Conservation (phyloP, 2,113 vertebrate genomes). For the Mormoops blainvillei region DNA sequence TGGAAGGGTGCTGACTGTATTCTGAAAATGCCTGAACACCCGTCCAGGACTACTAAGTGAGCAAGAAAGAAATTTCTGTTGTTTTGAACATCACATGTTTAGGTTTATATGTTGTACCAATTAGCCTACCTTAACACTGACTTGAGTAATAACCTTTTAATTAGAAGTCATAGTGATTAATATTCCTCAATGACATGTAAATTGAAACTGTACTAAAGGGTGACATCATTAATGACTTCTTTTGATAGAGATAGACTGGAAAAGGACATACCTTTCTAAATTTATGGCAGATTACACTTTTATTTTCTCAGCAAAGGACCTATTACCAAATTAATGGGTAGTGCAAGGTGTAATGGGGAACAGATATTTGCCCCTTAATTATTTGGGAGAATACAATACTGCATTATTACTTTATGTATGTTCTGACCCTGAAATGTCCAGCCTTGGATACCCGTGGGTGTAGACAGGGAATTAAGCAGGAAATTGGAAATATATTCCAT, state of each 20-base stretch:
- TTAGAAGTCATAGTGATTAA: neutral
- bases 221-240: constrained; percentile 1
- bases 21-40: neutral
- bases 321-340: constrained; percentile 41
- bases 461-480: constrained; percentile 57
- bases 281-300: constrained; percentile 18
- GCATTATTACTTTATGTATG: constrained; percentile 6
- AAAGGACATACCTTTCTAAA: constrained; percentile 12
- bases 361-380: constrained; percentile 55
- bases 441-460: neutral
- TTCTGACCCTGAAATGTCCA: neutral
- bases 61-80: constrained; percentile 15
- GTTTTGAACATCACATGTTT: neutral
- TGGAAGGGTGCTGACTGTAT: neutral
- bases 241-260: neutral
- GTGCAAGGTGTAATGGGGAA: neutral
- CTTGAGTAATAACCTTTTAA: constrained; percentile 54
- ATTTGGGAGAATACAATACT: neutral
- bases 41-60: neutral
- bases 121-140: constrained; percentile 31
- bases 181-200: constrained; percentile 22
- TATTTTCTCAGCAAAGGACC: neutral
- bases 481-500: constrained; percentile 62
- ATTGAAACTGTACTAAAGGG: constrained; percentile 5
- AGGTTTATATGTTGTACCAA: constrained; percentile 19